Conservation (phyloP, 2,797 vertebrate genomes). For the Ctenochaetus hawaiiensis region DNA sequence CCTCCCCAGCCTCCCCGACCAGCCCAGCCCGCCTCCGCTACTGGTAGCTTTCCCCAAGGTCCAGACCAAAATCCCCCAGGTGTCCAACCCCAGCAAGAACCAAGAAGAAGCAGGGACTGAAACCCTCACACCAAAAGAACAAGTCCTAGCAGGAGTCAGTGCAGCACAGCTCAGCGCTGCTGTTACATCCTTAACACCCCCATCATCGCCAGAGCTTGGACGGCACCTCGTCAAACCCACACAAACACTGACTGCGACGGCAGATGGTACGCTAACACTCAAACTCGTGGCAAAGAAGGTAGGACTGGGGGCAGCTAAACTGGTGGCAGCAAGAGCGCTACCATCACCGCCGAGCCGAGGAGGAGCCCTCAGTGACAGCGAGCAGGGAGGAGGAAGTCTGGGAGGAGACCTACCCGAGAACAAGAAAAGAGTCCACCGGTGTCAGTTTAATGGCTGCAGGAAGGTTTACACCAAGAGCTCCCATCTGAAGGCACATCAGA, state of each 20-base stretch:
- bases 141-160: constrained; percentile 78
- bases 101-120: constrained; percentile 51
- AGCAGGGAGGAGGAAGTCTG: constrained; percentile 85
- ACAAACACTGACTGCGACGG: constrained; percentile 90
- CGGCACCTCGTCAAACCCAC: constrained; percentile 93
- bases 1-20: constrained; percentile 86
- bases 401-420: constrained; percentile 91
- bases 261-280: constrained; percentile 92
- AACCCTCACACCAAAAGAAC: constrained; percentile 81
- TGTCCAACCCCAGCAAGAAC: constrained; percentile 62
- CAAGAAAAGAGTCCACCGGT: constrained; percentile 96
- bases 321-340: constrained; percentile 83
- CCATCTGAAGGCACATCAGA: constrained; percentile 96
- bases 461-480: constrained; percentile 99
- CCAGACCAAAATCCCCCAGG: constrained; percentile 84
- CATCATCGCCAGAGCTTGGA: constrained; percentile 95
- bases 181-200: constrained; percentile 94
- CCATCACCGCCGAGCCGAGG: constrained; percentile 87
- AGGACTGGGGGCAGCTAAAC: constrained; percentile 88
- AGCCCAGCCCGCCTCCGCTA: constrained; percentile 85
- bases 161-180: constrained; percentile 94
- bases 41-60: constrained; percentile 90
- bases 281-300: constrained; percentile 94
- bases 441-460: constrained; percentile 96
- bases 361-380: constrained; percentile 90